Evolutionary conservation across 2,113 vertebrate genomes (phyloP).

Genomic region (Forbesichthys agassizii): DNA sequence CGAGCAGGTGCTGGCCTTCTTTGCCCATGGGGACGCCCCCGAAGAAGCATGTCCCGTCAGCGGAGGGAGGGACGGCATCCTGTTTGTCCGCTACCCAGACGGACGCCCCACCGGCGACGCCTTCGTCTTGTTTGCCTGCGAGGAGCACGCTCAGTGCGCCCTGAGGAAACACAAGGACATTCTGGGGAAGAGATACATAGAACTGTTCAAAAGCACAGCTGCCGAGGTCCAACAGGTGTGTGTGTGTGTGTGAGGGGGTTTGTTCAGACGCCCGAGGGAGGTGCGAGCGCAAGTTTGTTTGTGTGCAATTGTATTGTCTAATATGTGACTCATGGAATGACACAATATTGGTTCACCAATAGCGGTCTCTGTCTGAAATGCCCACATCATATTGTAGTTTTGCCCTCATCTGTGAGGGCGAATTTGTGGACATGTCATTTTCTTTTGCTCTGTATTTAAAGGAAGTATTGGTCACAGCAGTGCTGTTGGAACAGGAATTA

Average conservation of each 20-base stretch:
- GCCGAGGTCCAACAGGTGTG: constrained; percentile 95
- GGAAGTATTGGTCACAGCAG: constrained; percentile 7
- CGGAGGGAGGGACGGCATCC: constrained; percentile 82
- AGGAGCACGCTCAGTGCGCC: constrained; percentile 91
- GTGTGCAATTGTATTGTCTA: background rate
- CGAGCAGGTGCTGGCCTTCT: constrained; percentile 88
- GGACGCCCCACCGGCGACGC: constrained; percentile 95
- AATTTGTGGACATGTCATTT: constrained; percentile 16
- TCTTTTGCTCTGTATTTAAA: constrained; percentile 22
- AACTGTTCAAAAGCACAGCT: constrained; percentile 95
- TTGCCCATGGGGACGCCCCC: constrained; percentile 65
- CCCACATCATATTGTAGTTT: background rate
- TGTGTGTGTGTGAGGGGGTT: background rate
- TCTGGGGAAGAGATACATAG: constrained; percentile 94
- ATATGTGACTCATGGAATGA: background rate
- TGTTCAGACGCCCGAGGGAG: background rate
- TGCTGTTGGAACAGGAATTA: constrained; percentile 18
- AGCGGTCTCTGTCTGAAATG: no score
- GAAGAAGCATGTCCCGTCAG: constrained; percentile 84
- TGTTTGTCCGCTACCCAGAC: constrained; percentile 94
- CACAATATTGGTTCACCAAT: no score
- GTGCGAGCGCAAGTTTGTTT: constrained; percentile 1
- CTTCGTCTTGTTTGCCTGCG: constrained; percentile 93
- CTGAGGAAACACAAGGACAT: constrained; percentile 96
- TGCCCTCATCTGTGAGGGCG: background rate